Evolutionary conservation across 1,140 invertebrate species (phyloP).

Genomic region (Rhagoletis pomonella): DNA sequence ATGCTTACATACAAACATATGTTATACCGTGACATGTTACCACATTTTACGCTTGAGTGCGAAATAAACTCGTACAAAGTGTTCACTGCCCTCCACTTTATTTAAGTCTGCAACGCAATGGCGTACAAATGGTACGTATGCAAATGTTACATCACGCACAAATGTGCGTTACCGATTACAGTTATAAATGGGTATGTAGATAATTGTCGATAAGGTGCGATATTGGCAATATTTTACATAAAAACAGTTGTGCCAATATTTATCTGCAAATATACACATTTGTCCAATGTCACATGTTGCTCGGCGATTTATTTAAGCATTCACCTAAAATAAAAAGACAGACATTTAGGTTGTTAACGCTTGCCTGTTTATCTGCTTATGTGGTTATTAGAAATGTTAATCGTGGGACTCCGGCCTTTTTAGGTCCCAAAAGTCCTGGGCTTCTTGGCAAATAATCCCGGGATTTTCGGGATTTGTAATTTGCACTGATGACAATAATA

Average conservation of each 20-base stretch:
- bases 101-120: not conserved
- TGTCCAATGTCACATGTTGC: no score
- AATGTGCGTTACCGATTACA: slow-evolving; percentile 19
- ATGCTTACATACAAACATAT: not conserved
- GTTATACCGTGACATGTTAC: not conserved
- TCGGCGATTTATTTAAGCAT: no score
- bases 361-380: no score
- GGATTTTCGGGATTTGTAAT: no score
- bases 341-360: no score
- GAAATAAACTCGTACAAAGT: slow-evolving; percentile 21
- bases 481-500: no score
- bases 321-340: not conserved
- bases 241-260: slow-evolving; percentile 36
- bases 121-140: not conserved
- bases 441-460: no score
- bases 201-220: slow-evolving; percentile 9
- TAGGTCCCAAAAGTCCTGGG: no score
- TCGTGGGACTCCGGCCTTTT: no score
- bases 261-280: slow-evolving; percentile 12
- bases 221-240: slow-evolving; percentile 32
- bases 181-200: slow-evolving; percentile 23
- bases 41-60: slow-evolving; percentile 41
- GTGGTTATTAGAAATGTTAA: no score
- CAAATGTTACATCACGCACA: slow-evolving; percentile 44
- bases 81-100: not conserved